Base-by-base conservation (phyloP, 2,888 invertebrate genomes). In the Glaucopsyche alexis region DNA sequence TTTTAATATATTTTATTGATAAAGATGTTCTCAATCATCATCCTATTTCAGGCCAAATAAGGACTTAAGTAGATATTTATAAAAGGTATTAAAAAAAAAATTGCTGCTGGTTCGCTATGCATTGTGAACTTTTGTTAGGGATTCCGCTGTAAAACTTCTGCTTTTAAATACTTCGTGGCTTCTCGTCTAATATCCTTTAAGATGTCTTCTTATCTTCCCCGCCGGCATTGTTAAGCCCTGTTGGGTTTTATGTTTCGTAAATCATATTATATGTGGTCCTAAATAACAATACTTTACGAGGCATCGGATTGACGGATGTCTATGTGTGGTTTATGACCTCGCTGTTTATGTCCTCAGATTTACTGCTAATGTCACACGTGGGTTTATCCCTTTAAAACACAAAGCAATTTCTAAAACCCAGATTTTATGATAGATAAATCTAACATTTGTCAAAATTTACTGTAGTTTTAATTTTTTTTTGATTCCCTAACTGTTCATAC, bases 211-310 rank as follows among this genome's bases (percentile, higher is more conserved):
- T 16, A 29, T 29, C 29, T 29, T 29, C 29, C 29, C 60, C 14
- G 60, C 13, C 60, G 60, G 60, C 60, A 45, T 45, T 69, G 19
- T 69, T 19, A 69, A 47, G 5, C 47, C 49, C 69, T 19, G 19
- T 11, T 64, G 64, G 50, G 67, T 83, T 92, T 91, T 91, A 92
- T 84, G 88, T 83, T 77, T 87, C 82, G 82, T 92, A 92, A 92
- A 92, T 90, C 91, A 87, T 85, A 77, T 78, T 88, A 91, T 91
- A 91, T 91, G 89, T 87, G 89, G 87, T 88, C 83, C 87, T 90
- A 91, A 92, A 91, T 91, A 91, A 89, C 91, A 88, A 87, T 81
- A 82, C 88, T 91, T 92, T 90, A 92, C 87, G 88, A 88, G 85
- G 82, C 85, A 83, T 84, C 79, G 81, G 83, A 87, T 87, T 88